Evolutionary conservation across 1,140 invertebrate species (phyloP).

Genomic region (Meloidogyne hapla): DNA sequence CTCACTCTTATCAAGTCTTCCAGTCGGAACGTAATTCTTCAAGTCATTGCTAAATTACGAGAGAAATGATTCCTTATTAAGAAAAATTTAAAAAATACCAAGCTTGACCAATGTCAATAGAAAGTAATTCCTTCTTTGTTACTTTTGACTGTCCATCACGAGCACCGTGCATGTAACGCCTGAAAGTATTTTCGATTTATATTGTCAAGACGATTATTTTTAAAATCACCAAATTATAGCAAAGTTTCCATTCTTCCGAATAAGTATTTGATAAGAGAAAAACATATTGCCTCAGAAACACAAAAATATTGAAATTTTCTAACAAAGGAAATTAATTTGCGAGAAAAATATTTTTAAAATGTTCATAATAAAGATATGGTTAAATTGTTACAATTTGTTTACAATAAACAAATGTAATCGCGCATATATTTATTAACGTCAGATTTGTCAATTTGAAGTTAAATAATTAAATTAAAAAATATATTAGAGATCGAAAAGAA

Average conservation of each 20-base stretch:
- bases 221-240: conserved; percentile 19
- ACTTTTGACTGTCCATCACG: conserved; percentile 9
- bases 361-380: no score
- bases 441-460: no score
- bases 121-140: conserved; percentile 16
- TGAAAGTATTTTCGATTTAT: no score
- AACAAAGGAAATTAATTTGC: no score
- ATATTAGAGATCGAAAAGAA: no score
- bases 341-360: no score
- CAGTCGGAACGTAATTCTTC: conserved; percentile 24
- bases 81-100: not conserved
- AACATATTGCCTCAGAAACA: conserved; percentile 77
- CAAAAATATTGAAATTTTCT: not conserved
- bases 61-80: not conserved
- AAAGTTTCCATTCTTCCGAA: conserved; percentile 17
- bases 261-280: conserved; percentile 65
- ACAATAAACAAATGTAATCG: no score
- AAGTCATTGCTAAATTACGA: conserved; percentile 17
- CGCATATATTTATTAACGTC: no score
- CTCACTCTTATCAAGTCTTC: conserved; percentile 12
- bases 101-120: conserved; percentile 10
- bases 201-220: not conserved
- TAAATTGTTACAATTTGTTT: no score
- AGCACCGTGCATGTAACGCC: conserved; percentile 18
- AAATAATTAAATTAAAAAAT: no score